Conservation (phyloP, 30 jellyfish, hydroid and myxozoan genomes). For the Turritopsis dohrnii region DNA sequence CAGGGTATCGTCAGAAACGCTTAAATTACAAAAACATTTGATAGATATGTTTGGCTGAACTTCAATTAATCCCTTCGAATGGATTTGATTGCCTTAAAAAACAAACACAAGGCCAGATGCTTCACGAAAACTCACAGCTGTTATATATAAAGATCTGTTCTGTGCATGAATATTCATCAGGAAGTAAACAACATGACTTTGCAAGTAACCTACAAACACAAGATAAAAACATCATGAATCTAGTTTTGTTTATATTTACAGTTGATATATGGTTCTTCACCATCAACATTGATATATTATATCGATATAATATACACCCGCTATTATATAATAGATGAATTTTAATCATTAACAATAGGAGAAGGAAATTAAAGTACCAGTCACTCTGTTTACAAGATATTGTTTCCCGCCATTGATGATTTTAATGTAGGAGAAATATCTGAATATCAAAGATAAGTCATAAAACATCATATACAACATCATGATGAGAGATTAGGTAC, state of each 20-base stretch:
- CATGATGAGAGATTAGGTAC: neutral
- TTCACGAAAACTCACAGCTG: slow-evolving; percentile 74
- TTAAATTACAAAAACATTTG: no score
- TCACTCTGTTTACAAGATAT: slow-evolving; percentile 68
- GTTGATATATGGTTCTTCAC: no score
- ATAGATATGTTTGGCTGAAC: no score
- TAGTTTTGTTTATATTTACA: no score
- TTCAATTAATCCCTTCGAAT: no score
- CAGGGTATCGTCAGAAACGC: neutral
- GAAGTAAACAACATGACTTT: slow-evolving; percentile 88
- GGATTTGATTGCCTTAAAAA: no score
- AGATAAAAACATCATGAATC: no score
- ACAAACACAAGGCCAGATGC: no score
- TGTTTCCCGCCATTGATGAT: slow-evolving; percentile 90
- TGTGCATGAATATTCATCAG: slow-evolving; percentile 89
- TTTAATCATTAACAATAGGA: no score
- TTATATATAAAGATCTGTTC: slow-evolving; percentile 71
- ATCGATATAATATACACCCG: no score
- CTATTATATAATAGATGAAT: no score
- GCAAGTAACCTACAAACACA: slow-evolving; percentile 70
- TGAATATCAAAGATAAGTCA: slow-evolving; percentile 9
- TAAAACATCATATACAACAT: neutral
- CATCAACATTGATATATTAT: no score
- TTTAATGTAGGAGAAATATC: slow-evolving; percentile 74
- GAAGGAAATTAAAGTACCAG: slow-evolving; percentile 53